Conservation (phyloP, 2,888 invertebrate species). For the Trisateles emortualis region DNA sequence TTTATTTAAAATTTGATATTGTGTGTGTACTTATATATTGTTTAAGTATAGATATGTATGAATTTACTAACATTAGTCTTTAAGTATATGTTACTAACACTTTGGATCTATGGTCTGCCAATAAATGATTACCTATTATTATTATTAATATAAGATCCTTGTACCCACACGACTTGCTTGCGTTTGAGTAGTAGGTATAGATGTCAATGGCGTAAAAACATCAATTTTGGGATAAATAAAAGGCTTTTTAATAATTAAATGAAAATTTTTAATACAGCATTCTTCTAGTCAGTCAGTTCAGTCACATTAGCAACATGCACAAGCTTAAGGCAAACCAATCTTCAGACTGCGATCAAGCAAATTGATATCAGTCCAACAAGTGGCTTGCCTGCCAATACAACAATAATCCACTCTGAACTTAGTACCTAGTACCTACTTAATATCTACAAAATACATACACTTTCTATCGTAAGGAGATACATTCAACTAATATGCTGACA, state of each 20-base stretch:
- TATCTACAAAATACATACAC: conserved; percentile 50
- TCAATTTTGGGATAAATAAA: conserved; percentile 32
- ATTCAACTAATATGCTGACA: conserved; percentile 61
- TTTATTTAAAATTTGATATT: too few species aligned
- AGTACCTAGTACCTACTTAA: conserved; percentile 47
- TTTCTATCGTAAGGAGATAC: conserved; percentile 65
- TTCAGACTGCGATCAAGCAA: neutral
- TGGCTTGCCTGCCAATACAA: conserved; percentile 32
- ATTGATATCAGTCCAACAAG: conserved; percentile 7
- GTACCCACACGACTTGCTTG: too few species aligned
- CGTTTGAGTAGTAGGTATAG: too few species aligned
- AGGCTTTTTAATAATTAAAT: conserved; percentile 37
- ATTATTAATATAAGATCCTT: too few species aligned
- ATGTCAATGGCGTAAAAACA: too few species aligned
- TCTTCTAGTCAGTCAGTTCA: conserved; percentile 71
- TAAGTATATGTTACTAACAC: too few species aligned
- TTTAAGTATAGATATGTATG: too few species aligned
- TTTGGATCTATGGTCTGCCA: too few species aligned
- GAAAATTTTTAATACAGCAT: conserved; percentile 63
- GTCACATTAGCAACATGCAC: conserved; percentile 38
- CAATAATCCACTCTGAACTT: conserved; percentile 36
- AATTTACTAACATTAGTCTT: too few species aligned
- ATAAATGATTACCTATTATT: too few species aligned
- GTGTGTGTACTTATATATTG: too few species aligned
- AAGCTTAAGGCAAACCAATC: conserved; percentile 25